Evolutionary conservation across 1,140 invertebrate species (phyloP).

Genomic region (Drosophila santomea): DNA sequence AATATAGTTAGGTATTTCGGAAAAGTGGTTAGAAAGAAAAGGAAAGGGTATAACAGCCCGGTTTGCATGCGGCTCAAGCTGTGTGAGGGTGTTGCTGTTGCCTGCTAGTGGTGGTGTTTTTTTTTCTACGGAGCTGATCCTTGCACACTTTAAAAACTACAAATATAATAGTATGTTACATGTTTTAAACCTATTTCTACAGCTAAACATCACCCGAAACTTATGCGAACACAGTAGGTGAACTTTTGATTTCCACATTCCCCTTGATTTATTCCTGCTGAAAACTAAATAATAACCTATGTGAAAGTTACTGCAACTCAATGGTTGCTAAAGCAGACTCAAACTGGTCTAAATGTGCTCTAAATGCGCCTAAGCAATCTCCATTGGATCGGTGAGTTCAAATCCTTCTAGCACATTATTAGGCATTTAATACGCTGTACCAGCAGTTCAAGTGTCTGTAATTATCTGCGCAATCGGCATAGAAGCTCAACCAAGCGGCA

Average conservation of each 20-base stretch:
- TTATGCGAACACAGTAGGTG: constrained; percentile 11
- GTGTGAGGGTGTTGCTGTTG: constrained; percentile 17
- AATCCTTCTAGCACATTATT: no score
- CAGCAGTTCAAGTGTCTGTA: constrained; percentile 35
- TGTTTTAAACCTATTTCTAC: no score
- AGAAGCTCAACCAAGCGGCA: constrained; percentile 20
- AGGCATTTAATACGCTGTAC: neutral
- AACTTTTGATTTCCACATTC: neutral
- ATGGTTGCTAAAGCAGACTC: constrained; percentile 18
- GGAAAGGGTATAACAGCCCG: neutral
- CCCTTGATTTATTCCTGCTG: neutral
- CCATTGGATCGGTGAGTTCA: constrained; percentile 56
- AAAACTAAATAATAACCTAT: neutral
- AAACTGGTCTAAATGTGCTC: constrained; percentile 55
- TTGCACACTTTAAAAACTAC: neutral
- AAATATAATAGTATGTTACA: no score
- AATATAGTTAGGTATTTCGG: constrained; percentile 7
- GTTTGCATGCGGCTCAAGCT: constrained; percentile 32
- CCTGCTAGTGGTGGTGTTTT: constrained; percentile 5
- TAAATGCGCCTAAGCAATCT: constrained; percentile 65
- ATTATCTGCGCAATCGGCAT: constrained; percentile 21
- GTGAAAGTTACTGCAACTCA: constrained; percentile 1
- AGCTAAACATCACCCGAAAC: neutral
- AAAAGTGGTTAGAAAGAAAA: constrained; percentile 14
- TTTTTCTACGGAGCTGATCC: neutral